These are phyloP conservation scores for Bucco capensis DNA, from an alignment of 2,113 vertebrate genomes.

Conservation along the genomic window DNA sequence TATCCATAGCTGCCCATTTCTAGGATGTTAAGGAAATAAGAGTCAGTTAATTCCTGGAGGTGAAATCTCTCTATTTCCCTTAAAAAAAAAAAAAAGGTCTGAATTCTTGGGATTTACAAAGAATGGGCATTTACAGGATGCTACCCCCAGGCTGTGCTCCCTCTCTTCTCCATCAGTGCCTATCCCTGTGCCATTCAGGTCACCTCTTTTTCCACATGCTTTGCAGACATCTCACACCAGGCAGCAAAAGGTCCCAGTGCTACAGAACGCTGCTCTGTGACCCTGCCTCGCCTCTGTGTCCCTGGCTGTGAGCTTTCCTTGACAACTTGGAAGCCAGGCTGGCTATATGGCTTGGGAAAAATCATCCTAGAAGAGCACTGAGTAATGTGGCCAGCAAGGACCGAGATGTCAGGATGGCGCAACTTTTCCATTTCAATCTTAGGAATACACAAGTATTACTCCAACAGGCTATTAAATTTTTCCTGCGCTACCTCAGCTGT, in stretches of 20 bases:
- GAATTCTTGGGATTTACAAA: not conserved
- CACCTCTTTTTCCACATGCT: not conserved
- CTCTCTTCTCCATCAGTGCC: not conserved
- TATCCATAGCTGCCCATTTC: not conserved
- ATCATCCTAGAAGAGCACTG: not conserved
- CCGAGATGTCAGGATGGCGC: not conserved
- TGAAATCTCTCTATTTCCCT: not conserved
- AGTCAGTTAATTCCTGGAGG: not conserved
- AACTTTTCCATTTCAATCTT: not conserved
- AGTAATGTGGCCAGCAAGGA: accelerated
- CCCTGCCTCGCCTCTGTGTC: not conserved
- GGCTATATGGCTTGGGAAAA: not conserved
- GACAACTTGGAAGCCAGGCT: not conserved
- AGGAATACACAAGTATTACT: not conserved
- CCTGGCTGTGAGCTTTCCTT: not conserved
- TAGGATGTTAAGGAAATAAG: not conserved
- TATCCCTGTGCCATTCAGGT: not conserved
- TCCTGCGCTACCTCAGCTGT: not conserved
- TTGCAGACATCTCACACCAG: not conserved
- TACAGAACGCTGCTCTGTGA: not conserved
- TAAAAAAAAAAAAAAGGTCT: not conserved
- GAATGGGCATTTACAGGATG: not conserved
- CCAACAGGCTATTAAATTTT: not conserved
- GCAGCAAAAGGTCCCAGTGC: not conserved
- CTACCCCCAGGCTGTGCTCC: not conserved